A percentile compares a stretch with the other conserved stretches of the same genome.
Conservation (phyloP, 2,888 invertebrate genomes). For the Drosophila mulleri region DNA sequence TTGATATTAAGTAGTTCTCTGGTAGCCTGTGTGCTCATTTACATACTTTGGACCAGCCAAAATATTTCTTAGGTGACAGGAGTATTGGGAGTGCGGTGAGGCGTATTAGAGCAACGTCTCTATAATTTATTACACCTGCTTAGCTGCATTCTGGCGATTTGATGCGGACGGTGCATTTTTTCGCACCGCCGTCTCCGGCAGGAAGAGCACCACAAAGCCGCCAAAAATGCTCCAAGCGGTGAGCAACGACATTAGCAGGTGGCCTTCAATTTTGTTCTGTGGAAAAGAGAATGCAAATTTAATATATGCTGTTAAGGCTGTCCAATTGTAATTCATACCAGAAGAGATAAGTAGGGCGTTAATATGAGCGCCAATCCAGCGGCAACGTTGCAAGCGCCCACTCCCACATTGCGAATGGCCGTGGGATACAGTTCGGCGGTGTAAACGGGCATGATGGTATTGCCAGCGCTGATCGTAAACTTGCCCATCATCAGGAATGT, state of each 20-base stretch:
- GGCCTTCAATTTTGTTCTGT: constrained; percentile 88
- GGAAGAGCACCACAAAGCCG: constrained; percentile 89
- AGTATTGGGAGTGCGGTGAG: constrained; percentile 3
- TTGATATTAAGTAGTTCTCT: constrained; percentile 38
- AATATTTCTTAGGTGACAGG: constrained; percentile 59
- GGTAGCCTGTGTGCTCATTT: constrained; percentile 41
- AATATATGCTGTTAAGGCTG: too few relatives aligned
- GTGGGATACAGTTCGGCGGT: constrained; percentile 91
- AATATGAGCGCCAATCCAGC: constrained; percentile 90
- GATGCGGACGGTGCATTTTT: constrained; percentile 35
- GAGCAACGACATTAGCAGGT: constrained; percentile 90
- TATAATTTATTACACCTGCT: constrained; percentile 67
- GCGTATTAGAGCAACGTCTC: background rate
- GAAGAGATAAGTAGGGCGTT: constrained; percentile 91
- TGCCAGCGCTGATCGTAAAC: constrained; percentile 91
- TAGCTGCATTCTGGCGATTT: constrained; percentile 56
- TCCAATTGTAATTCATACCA: constrained; percentile 87
- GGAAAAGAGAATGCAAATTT: background rate
- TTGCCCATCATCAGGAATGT: constrained; percentile 92
- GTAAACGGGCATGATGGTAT: constrained; percentile 91
- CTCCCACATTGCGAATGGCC: constrained; percentile 89
- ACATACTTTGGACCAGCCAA: constrained; percentile 83
- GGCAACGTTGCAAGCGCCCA: constrained; percentile 91
- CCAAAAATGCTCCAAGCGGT: constrained; percentile 90
- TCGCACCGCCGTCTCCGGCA: constrained; percentile 89